Percentiles rank a stretch among this genome's conserved stretches.
phyloP scores from a whole-genome alignment of 35 echinoderm and acorn worm species.

The Eucidaris tribuloides region DNA sequence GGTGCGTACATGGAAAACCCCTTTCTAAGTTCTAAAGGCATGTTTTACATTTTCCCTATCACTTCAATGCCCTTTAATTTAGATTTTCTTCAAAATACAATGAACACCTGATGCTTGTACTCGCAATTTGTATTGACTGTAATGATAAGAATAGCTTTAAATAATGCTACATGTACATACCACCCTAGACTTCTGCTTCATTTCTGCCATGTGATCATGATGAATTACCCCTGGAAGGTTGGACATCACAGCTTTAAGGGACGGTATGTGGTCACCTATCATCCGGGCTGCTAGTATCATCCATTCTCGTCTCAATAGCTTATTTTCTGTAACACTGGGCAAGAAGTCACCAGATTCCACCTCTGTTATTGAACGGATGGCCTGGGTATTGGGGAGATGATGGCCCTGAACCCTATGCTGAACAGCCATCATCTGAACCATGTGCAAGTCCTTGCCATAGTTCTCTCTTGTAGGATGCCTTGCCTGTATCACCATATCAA shows the following conservation, averaged over 20 bases:
- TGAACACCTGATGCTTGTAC: neutral
- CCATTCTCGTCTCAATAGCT: neutral
- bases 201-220: slow-evolving; percentile 17
- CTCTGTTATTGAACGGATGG: neutral
- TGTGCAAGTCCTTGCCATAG: neutral
- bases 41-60: neutral
- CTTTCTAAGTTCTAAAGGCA: neutral
- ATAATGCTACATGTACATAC: neutral
- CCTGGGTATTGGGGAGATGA: neutral
- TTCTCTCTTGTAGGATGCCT: neutral
- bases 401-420: neutral
- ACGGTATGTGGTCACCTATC: neutral
- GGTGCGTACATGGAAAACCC: no score
- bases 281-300: neutral
- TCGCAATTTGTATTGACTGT: neutral
- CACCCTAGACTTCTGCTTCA: neutral
- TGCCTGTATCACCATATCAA: neutral
- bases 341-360: neutral
- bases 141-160: neutral
- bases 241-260: neutral
- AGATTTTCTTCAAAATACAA: neutral
- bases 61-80: neutral
- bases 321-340: neutral
- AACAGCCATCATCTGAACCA: neutral
- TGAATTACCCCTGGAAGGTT: neutral